Conservation (phyloP, 2,888 invertebrate genomes). For the Pardosa pseudoannulata region DNA sequence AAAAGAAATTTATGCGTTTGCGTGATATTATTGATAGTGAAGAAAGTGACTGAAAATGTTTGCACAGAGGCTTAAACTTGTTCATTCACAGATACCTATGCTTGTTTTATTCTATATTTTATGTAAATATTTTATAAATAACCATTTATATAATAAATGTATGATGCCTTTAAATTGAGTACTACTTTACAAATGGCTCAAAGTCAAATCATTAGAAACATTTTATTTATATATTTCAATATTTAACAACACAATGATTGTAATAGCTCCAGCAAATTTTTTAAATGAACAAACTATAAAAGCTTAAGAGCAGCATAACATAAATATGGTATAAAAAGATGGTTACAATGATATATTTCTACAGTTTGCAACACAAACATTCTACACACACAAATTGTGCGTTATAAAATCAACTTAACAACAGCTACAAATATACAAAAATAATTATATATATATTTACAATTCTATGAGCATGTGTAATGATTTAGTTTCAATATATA, state of each 20-base stretch:
- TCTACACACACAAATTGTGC: conserved; percentile 53
- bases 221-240: conserved; percentile 18
- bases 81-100: too few species aligned
- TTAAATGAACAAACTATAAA: conserved; percentile 11
- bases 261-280: conserved; percentile 9
- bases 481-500: background rate
- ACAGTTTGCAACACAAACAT: conserved; percentile 21
- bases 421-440: conserved; percentile 67
- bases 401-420: conserved; percentile 52
- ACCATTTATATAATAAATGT: background rate
- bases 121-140: background rate
- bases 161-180: background rate
- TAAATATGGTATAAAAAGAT: conserved; percentile 1
- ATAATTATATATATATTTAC: conserved; percentile 37
- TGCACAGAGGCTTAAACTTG: background rate
- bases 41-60: conserved; percentile 49
- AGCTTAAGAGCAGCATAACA: conserved; percentile 7
- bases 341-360: conserved; percentile 1
- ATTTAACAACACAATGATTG: conserved; percentile 21
- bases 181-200: background rate
- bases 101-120: too few species aligned
- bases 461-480: conserved; percentile 46
- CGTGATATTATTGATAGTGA: conserved; percentile 51
- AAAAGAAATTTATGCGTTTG: conserved; percentile 25
- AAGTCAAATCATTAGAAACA: background rate